A percentile compares a stretch with the other conserved stretches of the same genome.
Evolutionary conservation across 2,888 invertebrate species (phyloP).

Genomic region (Branchellion lobata): DNA sequence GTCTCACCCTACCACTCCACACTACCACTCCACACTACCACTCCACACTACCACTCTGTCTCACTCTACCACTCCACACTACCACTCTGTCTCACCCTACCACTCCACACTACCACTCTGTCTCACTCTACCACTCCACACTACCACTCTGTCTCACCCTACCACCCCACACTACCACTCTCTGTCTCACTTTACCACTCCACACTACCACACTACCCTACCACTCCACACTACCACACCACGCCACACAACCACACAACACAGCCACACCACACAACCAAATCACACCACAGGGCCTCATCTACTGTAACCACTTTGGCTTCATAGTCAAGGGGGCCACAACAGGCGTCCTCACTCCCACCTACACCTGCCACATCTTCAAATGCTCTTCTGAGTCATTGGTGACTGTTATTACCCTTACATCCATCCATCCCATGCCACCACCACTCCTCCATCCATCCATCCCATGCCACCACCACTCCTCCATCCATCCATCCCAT

Average conservation of each 20-base stretch:
- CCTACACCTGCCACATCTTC: constrained; percentile 82
- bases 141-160: not conserved
- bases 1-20: too few species aligned
- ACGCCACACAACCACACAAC: too few species aligned
- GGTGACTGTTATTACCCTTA: constrained; percentile 52
- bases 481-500: not conserved
- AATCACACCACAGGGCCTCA: constrained; percentile 77
- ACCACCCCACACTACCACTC: too few species aligned
- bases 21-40: too few species aligned
- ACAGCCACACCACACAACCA: too few species aligned
- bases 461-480: not conserved
- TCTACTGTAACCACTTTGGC: constrained; percentile 82
- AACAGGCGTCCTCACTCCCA: constrained; percentile 59
- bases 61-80: too few species aligned
- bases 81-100: too few species aligned
- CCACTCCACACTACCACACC: too few species aligned
- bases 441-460: too few species aligned
- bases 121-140: not conserved
- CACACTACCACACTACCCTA: too few species aligned
- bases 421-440: not conserved
- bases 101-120: not conserved
- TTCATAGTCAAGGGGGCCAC: constrained; percentile 84
- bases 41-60: too few species aligned
- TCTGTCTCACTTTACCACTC: too few species aligned
- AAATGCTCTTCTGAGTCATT: constrained; percentile 77